Conservation (phyloP, 1,140 invertebrate species). For the Anoplophora glabripennis region DNA sequence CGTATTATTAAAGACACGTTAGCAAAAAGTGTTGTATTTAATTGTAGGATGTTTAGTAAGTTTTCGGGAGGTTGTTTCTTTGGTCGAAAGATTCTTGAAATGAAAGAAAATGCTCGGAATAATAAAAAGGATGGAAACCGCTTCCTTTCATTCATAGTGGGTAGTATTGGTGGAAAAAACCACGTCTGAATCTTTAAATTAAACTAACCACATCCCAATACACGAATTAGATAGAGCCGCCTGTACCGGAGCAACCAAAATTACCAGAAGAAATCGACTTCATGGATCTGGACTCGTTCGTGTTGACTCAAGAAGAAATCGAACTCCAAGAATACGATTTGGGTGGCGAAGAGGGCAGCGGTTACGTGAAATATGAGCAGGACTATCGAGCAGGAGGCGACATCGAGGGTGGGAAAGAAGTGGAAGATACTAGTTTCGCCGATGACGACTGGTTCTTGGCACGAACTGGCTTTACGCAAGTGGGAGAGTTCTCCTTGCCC, state of each 20-base stretch:
- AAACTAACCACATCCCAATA: too few relatives aligned
- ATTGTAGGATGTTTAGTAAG: too few relatives aligned
- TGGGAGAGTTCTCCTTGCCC: neutral
- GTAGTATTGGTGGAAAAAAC: too few relatives aligned
- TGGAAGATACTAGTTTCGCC: conserved; percentile 5
- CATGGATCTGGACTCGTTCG: conserved; percentile 43
- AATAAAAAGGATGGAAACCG: too few relatives aligned
- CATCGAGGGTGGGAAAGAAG: conserved; percentile 43
- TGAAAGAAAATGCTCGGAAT: too few relatives aligned
- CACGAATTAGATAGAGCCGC: conserved; percentile 48
- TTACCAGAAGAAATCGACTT: conserved; percentile 43
- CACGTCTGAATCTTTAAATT: too few relatives aligned
- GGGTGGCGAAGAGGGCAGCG: neutral
- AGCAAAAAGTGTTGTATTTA: too few relatives aligned
- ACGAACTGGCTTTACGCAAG: neutral
- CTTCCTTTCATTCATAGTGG: too few relatives aligned
- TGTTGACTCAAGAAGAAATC: conserved; percentile 52
- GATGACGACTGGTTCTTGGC: neutral
- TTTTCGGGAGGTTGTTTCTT: too few relatives aligned
- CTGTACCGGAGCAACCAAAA: conserved; percentile 51
- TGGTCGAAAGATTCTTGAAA: too few relatives aligned
- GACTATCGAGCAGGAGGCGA: conserved; percentile 43
- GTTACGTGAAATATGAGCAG: conserved; percentile 36
- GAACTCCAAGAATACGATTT: conserved; percentile 38
- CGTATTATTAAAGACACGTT: too few relatives aligned